Evolutionary conservation across 2,888 invertebrate genomes (phyloP).

Genomic region (Chrysotoxum bicinctum): DNA sequence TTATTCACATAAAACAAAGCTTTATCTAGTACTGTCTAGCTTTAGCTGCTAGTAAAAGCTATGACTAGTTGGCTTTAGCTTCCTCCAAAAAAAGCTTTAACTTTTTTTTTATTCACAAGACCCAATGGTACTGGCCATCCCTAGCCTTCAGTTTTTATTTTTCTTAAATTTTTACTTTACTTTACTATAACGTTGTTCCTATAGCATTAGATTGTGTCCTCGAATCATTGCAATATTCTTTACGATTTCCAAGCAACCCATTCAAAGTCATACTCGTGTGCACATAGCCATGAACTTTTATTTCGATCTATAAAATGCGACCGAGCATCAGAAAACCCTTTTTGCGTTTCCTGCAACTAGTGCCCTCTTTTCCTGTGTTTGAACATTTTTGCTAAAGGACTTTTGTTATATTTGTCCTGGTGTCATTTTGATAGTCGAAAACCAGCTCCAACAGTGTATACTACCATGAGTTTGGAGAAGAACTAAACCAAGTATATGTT

Average conservation of each 20-base stretch:
- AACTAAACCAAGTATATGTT: conserved; percentile 8
- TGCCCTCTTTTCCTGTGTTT: conserved; percentile 12
- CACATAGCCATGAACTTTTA: conserved; percentile 62
- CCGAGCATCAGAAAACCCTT: conserved; percentile 33
- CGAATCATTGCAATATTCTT: conserved; percentile 61
- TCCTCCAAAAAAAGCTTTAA: too few relatives aligned
- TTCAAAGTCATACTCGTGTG: conserved; percentile 55
- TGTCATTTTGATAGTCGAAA: conserved; percentile 41
- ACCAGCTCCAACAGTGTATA: conserved; percentile 9
- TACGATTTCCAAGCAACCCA: conserved; percentile 57
- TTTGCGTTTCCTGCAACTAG: conserved; percentile 58
- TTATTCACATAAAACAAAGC: too few relatives aligned
- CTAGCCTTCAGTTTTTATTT: too few relatives aligned
- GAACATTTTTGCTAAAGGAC: conserved; percentile 35
- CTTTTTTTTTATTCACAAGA: too few relatives aligned
- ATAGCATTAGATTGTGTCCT: conserved; percentile 64
- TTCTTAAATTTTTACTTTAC: conserved; percentile 19
- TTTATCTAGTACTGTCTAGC: too few relatives aligned
- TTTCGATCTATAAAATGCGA: conserved; percentile 59
- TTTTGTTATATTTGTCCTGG: conserved; percentile 19
- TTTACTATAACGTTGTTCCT: conserved; percentile 39
- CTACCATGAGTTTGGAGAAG: not conserved
- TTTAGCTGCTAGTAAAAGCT: too few relatives aligned
- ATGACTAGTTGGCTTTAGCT: too few relatives aligned
- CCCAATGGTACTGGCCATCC: too few relatives aligned